These are phyloP conservation scores for Tetragnatha versicolor DNA, from an alignment of 1,140 invertebrate species.

Conservation along the genomic window DNA sequence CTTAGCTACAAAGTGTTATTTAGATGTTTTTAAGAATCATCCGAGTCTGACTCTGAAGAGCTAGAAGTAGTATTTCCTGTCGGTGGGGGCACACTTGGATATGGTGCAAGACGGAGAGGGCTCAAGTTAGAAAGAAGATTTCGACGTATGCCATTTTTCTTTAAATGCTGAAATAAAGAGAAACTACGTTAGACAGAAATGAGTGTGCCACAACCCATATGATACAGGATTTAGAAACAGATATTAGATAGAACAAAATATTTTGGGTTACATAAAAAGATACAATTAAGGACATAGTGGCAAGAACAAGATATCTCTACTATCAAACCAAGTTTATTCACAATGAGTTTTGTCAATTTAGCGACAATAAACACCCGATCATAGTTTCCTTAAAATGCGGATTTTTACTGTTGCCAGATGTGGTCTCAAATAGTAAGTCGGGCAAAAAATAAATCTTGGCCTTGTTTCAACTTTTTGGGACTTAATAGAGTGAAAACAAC, in stretches of 20 bases:
- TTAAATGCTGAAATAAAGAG: conserved; percentile 27
- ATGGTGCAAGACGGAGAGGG: conserved; percentile 53
- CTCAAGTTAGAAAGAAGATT: conserved; percentile 54
- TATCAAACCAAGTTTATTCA: too few species aligned
- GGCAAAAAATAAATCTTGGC: too few species aligned
- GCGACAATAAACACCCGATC: too few species aligned
- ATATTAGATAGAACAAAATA: not conserved
- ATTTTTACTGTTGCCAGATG: too few species aligned
- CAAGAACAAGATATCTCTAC: too few species aligned
- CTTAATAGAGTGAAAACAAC: too few species aligned
- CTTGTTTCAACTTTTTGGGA: too few species aligned
- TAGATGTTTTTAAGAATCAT: conserved; percentile 41
- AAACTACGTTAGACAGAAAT: not conserved
- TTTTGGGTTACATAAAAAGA: too few species aligned
- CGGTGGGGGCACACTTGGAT: conserved; percentile 38
- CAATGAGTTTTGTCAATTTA: too few species aligned
- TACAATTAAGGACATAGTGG: too few species aligned
- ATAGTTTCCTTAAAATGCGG: too few species aligned
- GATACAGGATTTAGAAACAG: not conserved
- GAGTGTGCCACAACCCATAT: not conserved
- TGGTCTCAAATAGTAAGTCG: too few species aligned
- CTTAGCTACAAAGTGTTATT: conserved; percentile 27
- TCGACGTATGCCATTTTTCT: conserved; percentile 54
- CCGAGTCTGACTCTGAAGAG: conserved; percentile 53
- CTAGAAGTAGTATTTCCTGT: conserved; percentile 38